phyloP scores from a whole-genome alignment of 2,113 vertebrate species.

The Oreochromis aureus region DNA sequence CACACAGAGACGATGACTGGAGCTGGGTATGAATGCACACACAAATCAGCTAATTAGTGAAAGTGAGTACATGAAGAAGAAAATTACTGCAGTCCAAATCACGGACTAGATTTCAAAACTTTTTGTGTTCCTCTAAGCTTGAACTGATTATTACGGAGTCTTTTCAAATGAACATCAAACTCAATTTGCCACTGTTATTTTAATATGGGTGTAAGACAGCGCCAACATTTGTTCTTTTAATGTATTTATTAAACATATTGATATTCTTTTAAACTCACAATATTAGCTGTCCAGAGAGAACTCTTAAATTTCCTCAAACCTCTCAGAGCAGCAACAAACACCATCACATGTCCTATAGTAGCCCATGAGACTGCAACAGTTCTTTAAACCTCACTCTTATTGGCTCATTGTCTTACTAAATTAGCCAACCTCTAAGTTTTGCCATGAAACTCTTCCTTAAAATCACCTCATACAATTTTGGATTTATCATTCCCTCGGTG shows the following conservation, averaged over 20 bases:
- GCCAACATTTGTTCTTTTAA: not conserved
- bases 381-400: not conserved
- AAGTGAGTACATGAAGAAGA: not conserved
- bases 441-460: not conserved
- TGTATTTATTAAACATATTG: not conserved
- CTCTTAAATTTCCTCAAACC: not conserved
- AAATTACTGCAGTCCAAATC: not conserved
- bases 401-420: not conserved
- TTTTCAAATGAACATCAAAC: not conserved
- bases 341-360: not conserved
- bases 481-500: not conserved
- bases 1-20: slow-evolving; percentile 74
- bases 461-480: not conserved
- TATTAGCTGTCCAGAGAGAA: not conserved
- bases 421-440: not conserved
- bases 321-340: not conserved
- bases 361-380: not conserved
- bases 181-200: not conserved
- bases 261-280: not conserved
- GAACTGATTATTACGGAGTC: not conserved
- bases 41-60: not conserved
- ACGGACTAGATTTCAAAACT: not conserved
- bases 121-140: not conserved
- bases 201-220: not conserved
- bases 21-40: slow-evolving; percentile 74